Conservation (phyloP, 2,797 vertebrate species). For the Gymnothorax javanicus region DNA sequence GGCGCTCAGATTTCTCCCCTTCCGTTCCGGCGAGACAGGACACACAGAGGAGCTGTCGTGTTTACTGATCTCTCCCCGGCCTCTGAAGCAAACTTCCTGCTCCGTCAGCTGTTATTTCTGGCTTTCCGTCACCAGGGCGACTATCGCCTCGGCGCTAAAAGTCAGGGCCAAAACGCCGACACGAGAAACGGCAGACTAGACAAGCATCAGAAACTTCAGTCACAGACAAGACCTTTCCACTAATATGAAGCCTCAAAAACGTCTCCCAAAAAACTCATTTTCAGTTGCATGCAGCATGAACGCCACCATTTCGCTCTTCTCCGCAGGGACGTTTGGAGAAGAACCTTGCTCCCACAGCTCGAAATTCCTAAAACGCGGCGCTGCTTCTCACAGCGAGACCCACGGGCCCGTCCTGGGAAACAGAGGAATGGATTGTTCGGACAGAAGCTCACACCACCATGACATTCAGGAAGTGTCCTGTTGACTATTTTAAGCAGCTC, state of each 20-base stretch:
- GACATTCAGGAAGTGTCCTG: constrained; percentile 67
- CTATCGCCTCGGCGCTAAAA: neutral
- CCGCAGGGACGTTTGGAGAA: constrained; percentile 60
- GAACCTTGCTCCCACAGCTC: constrained; percentile 50
- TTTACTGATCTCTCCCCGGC: neutral
- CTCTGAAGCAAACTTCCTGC: constrained; percentile 15
- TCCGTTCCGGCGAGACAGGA: neutral
- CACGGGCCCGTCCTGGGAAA: constrained; percentile 60
- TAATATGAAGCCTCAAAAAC: too few relatives aligned
- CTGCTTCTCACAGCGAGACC: constrained; percentile 39
- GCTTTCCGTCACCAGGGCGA: constrained; percentile 17
- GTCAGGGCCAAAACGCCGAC: neutral
- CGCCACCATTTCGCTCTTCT: constrained; percentile 62
- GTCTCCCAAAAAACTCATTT: constrained; percentile 43
- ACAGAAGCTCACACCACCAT: constrained; percentile 53
- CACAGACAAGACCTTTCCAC: too few relatives aligned
- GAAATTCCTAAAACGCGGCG: constrained; percentile 51
- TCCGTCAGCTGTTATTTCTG: constrained; percentile 13
- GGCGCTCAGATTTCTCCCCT: neutral
- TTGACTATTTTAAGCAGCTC: constrained; percentile 56
- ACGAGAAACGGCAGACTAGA: neutral
- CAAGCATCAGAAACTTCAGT: too few relatives aligned
- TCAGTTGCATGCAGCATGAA: constrained; percentile 62
- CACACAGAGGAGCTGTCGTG: constrained; percentile 2
- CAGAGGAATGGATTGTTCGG: constrained; percentile 59